These are phyloP conservation scores for Camponotus floridanus DNA, from an alignment of 1,140 invertebrate genomes.

Conservation along the genomic window DNA sequence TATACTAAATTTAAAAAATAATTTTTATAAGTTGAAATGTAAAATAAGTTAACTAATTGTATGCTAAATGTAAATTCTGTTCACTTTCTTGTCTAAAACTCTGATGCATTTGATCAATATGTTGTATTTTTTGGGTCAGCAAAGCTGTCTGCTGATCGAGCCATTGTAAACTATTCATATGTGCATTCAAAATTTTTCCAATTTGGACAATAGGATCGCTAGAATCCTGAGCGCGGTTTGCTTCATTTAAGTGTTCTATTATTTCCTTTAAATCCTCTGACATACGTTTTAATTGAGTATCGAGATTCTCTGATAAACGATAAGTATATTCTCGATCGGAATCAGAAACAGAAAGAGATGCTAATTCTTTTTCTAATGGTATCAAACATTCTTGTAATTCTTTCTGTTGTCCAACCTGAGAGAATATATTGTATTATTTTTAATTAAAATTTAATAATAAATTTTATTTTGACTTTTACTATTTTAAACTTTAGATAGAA, in stretches of 20 bases:
- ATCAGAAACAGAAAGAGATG: constrained; percentile 91
- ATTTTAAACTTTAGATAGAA: no score
- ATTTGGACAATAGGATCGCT: constrained; percentile 97
- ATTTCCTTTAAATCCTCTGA: constrained; percentile 98
- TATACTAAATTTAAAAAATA: constrained; percentile 13
- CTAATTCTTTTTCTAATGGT: constrained; percentile 94
- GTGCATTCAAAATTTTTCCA: constrained; percentile 97
- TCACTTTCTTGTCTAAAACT: constrained; percentile 92
- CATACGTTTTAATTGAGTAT: constrained; percentile 97
- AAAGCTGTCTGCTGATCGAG: constrained; percentile 92
- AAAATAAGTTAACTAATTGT: constrained; percentile 76
- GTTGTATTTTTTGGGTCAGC: constrained; percentile 93
- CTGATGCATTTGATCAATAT: constrained; percentile 94
- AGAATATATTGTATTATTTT: neutral
- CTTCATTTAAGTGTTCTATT: constrained; percentile 97
- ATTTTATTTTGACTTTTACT: neutral
- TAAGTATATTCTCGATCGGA: constrained; percentile 95
- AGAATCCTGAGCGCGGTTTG: constrained; percentile 93
- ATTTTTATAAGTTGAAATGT: constrained; percentile 11
- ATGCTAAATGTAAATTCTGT: constrained; percentile 88
- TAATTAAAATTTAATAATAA: constrained; percentile 14
- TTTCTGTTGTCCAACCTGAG: constrained; percentile 92
- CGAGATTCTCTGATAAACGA: constrained; percentile 94
- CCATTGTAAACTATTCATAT: constrained; percentile 98
- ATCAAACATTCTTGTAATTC: constrained; percentile 95